These are phyloP conservation scores for Solenodon paradoxus DNA, from an alignment of 2,113 vertebrate genomes.

Conservation along the genomic window DNA sequence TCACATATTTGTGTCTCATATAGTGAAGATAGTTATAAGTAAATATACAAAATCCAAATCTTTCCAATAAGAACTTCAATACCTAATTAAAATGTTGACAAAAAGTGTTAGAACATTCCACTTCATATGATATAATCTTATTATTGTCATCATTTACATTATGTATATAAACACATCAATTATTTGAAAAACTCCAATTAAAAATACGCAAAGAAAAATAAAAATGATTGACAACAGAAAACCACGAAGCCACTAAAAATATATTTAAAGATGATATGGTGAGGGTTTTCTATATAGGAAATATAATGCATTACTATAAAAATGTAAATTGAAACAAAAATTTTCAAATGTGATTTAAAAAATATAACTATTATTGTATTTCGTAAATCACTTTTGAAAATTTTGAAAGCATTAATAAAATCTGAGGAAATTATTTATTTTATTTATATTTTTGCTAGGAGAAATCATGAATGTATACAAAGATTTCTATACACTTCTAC, in stretches of 20 bases:
- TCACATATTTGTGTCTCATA: background rate
- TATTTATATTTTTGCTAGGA: background rate
- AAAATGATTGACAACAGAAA: background rate
- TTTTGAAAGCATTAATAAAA: background rate
- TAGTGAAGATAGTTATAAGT: background rate
- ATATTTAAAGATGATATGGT: background rate
- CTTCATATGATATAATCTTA: background rate
- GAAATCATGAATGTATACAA: background rate
- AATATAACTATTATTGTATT: background rate
- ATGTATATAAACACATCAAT: background rate
- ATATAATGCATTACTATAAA: background rate
- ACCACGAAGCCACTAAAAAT: background rate
- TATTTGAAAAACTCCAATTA: background rate
- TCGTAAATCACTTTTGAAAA: no score
- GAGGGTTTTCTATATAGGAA: background rate
- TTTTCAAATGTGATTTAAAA: background rate
- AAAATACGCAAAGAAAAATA: background rate
- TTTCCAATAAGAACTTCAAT: background rate
- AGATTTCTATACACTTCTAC: background rate
- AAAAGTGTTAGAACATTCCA: background rate
- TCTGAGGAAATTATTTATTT: background rate
- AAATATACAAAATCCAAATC: background rate
- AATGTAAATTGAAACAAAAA: conserved; percentile 4
- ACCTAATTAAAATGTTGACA: background rate
- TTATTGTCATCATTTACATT: no score